Percentiles rank a stretch among this genome's conserved stretches.
These are phyloP conservation scores for Pantelozetes paolii DNA, from an alignment of 2,888 invertebrate species.

Conservation along the genomic window DNA sequence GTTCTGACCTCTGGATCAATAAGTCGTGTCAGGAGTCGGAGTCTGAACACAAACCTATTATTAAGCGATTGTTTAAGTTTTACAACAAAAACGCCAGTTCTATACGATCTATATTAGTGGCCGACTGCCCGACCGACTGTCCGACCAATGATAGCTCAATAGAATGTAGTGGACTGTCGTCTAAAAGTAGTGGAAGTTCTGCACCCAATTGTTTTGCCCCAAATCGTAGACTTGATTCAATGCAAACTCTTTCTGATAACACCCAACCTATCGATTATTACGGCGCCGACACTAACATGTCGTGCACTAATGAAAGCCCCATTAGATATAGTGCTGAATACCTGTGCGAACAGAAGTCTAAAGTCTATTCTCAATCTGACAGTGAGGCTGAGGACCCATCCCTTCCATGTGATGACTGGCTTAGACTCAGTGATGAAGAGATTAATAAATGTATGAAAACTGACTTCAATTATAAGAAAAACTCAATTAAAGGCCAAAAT, in stretches of 20 bases:
- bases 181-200: background rate
- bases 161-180: background rate
- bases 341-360: conserved; percentile 54
- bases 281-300: conserved; percentile 47
- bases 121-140: conserved; percentile 61
- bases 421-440: conserved; percentile 41
- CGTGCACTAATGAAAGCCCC: conserved; percentile 58
- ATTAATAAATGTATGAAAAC: background rate
- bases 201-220: background rate
- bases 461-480: background rate
- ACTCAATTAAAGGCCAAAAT: background rate
- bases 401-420: conserved; percentile 46
- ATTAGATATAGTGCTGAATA: conserved; percentile 64
- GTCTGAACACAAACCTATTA: conserved; percentile 72
- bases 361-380: no score
- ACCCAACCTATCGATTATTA: conserved; percentile 34
- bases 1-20: conserved; percentile 54
- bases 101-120: conserved; percentile 70
- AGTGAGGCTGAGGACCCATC: conserved; percentile 45
- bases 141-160: no score
- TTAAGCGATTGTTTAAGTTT: conserved; percentile 65
- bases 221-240: conserved; percentile 31
- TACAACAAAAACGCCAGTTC: conserved; percentile 74
- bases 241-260: conserved; percentile 3
- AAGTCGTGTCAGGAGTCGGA: conserved; percentile 75